These are phyloP conservation scores for Macrotus californicus DNA, from an alignment of 2,113 vertebrate species.

Conservation along the genomic window DNA sequence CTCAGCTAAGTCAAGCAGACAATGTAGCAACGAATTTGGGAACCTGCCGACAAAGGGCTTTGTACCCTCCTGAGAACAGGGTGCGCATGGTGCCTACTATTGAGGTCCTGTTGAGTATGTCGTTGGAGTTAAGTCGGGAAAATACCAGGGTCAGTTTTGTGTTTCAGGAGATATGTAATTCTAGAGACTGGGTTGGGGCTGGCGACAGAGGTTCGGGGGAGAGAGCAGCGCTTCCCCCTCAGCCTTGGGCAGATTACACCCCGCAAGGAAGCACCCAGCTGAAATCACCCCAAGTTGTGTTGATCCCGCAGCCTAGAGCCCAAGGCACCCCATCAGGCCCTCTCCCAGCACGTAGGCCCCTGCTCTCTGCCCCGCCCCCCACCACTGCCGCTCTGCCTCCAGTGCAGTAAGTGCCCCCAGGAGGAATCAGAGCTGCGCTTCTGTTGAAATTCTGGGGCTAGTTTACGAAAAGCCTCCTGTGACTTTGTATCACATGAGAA, in stretches of 20 bases:
- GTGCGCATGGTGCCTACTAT: fast-evolving
- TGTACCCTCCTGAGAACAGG: background rate
- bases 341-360: background rate
- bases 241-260: fast-evolving
- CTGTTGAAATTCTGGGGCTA: background rate
- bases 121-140: background rate
- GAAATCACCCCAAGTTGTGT: too few relatives aligned
- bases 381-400: background rate
- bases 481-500: background rate
- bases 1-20: too few relatives aligned
- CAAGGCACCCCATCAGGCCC: fast-evolving
- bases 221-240: too few relatives aligned
- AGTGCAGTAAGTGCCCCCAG: background rate
- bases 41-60: background rate
- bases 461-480: background rate
- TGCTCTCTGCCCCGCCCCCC: too few relatives aligned
- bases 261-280: fast-evolving
- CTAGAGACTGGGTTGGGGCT: background rate
- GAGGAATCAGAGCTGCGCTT: background rate
- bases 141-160: background rate
- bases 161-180: background rate
- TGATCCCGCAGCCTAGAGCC: background rate
- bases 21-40: background rate
- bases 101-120: background rate
- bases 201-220: fast-evolving